Evolutionary conservation across 2,888 invertebrate species (phyloP), one percentile per base, ranked within the genome.

Genomic region (Sericinus montela): DNA sequence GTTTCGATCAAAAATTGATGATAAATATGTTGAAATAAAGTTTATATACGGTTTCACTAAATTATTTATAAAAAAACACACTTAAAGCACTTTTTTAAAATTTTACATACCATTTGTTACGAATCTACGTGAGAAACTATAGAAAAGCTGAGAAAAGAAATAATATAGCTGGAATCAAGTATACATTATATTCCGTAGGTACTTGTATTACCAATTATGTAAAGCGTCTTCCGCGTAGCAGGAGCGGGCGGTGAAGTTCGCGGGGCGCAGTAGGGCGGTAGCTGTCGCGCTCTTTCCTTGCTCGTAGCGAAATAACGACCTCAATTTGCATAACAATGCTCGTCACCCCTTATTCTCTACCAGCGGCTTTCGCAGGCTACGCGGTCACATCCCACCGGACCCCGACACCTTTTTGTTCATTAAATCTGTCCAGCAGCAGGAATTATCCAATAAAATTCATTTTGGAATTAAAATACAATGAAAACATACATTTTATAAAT

Each of bases 271-370:
- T 71, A 65, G 75, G 73, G 78, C 74, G 72, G 71, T 69, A 73
- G 78, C 76, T 75, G 80, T 80, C 84, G 85, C 78, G 80, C 83
- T 82, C 83, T 84, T 86, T 86, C 84, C 83, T 84, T 83, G 82
- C 83, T 83, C 84, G 83, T 81, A 80, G 81, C 82, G 81, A 85
- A 86, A 88, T 88, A 86, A 88, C 86, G 86, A 87, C 87, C 85
- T 83, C 84, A 84, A 87, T 88, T 87, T 87, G 80, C 87, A 88
- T 88, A 88, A 87, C 87, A 88, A 86, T 87, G 81, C 84, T 86
- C 79, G 81, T 83, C 85, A 85, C 86, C 86, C 85, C 85, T 83
- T 80, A 80, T 80, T 78, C 81, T 78, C 83, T 70, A 78, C 81
- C 77, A 77, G 79, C 71, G 84, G 80, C 84, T 82, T 84, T 81